Percentiles rank a stretch among this genome's conserved stretches.
These are phyloP conservation scores for Perca fluviatilis DNA, from an alignment of 2,113 vertebrate species.

Conservation along the genomic window DNA sequence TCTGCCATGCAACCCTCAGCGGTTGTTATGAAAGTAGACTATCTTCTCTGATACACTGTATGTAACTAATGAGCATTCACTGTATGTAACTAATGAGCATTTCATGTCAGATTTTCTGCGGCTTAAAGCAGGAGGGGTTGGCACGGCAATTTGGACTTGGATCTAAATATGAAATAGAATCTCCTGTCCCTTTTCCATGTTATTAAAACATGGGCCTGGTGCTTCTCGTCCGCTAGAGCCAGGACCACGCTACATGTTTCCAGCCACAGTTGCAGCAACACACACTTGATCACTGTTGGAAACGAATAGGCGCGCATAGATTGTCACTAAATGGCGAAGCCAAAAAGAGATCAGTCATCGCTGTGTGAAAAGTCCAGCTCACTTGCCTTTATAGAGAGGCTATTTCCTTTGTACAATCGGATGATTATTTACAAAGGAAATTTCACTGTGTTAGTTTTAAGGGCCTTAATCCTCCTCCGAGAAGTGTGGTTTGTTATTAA, in stretches of 20 bases:
- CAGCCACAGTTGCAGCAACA: neutral
- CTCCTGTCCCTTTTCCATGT: conserved; percentile 13
- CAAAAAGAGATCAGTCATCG: neutral
- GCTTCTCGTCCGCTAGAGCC: neutral
- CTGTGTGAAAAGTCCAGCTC: conserved; percentile 16
- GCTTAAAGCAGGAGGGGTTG: conserved; percentile 15
- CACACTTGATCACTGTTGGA: neutral
- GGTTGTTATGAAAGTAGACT: neutral
- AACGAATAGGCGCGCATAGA: neutral
- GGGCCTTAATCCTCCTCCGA: conserved; percentile 42
- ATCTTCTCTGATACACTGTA: neutral
- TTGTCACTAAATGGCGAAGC: neutral
- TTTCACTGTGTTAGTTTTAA: conserved; percentile 49
- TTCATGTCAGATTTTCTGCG: conserved; percentile 12
- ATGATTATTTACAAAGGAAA: conserved; percentile 59
- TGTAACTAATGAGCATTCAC: conserved; percentile 19
- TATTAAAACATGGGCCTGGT: conserved; percentile 17
- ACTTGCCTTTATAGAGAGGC: conserved; percentile 1
- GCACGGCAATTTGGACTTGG: conserved; percentile 4
- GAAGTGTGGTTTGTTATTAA: conserved; percentile 62
- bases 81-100: conserved; percentile 17
- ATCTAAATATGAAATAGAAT: conserved; percentile 27
- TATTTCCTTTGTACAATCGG: conserved; percentile 9
- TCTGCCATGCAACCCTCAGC: neutral
- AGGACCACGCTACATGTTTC: neutral